Evolutionary conservation across 2,888 invertebrate species (phyloP).

Genomic region (Arrhopalites spinosus): DNA sequence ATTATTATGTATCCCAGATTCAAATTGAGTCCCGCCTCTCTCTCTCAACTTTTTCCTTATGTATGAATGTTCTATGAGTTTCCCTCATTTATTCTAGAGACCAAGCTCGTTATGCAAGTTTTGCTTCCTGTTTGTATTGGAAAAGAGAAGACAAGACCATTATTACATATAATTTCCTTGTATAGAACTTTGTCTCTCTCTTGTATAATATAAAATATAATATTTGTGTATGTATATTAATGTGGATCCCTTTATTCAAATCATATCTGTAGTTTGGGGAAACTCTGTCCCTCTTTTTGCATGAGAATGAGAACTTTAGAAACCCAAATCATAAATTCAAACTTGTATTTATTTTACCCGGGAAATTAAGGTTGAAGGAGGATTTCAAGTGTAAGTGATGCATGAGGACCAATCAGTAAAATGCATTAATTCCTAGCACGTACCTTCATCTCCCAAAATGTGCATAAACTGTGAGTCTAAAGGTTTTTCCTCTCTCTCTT

Average conservation of each 20-base stretch:
- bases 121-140: neutral
- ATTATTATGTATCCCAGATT: too few relatives aligned
- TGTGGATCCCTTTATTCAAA: neutral
- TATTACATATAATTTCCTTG: conserved; percentile 8
- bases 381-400: conserved; percentile 24
- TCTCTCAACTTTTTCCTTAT: neutral
- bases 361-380: conserved; percentile 17
- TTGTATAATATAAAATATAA: neutral
- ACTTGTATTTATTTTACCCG: conserved; percentile 29
- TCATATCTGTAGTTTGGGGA: neutral
- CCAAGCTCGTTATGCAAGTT: neutral
- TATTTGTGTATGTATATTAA: too few relatives aligned
- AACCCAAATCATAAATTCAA: conserved; percentile 22
- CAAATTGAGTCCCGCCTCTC: neutral
- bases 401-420: conserved; percentile 31
- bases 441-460: neutral
- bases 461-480: conserved; percentile 7
- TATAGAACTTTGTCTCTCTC: neutral
- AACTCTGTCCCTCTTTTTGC: conserved; percentile 8
- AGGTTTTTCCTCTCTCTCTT: neutral
- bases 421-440: conserved; percentile 33
- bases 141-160: conserved; percentile 13
- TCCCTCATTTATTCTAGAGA: conserved; percentile 10
- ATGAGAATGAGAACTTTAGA: neutral
- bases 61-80: neutral